Base-by-base conservation (phyloP, 2,113 vertebrate genomes). In the Anas platyrhynchos region DNA sequence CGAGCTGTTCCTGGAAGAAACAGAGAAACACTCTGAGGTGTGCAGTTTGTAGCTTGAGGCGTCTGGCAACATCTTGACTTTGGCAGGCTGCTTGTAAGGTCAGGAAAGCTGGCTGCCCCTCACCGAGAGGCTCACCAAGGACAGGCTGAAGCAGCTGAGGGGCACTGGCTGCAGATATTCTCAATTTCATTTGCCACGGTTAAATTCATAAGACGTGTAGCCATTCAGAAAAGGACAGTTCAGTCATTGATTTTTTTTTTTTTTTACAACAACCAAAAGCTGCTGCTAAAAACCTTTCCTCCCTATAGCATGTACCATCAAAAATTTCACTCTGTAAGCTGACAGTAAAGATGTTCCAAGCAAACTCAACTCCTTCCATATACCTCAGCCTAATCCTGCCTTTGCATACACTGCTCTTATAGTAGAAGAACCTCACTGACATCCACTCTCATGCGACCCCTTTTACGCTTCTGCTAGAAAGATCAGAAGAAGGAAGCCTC, bases 401-500 rank as follows among this genome's bases (percentile, higher is more conserved):
- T 77, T 72, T 32, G 16, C 12, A 0, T 5, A 46, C 10, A 12
- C 32, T 17, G 41, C 74, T 87, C 44, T 73, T 69, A n/a, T 38
- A 79, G 69, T 1, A 68, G 72, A 38, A 38, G 17, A 79, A 25
- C 34, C 88, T 61, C 74, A 94, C 69, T 48, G 14, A 74, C 34
- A 62, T 34, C 48, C 59, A 38, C 9, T 92, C 80, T 94, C 80
- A 79, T 85, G 86, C 66, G 81, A 92, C 74, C 96, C 89, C 86
- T 89, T 95, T 88, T 66, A 66, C 86, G 88, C 61, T 95, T 93
- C 82, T 54, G 83, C 73, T 93, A 54, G 44, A 56, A 76, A 97
- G 92, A 91, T 83, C 89, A 93, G 91, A 93, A 93, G 91, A 93
- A 88, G 56, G 74, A 91, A 91, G 72, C 78, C 72, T 75, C 6